Conservation (phyloP, 1,140 invertebrate species). For the Trypoxylus dichotomus region DNA sequence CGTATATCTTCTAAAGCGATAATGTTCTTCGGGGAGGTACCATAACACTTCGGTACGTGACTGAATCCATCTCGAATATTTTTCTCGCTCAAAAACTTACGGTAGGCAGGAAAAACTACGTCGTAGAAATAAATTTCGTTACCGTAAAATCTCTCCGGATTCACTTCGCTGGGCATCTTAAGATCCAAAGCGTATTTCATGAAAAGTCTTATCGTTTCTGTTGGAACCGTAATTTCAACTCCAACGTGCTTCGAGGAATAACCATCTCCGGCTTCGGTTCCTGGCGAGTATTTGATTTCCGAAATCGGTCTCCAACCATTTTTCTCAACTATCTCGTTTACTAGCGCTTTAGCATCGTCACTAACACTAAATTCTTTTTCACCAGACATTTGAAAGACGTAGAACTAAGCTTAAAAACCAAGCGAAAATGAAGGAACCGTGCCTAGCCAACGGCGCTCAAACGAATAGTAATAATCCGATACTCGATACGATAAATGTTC, state of each 20-base stretch:
- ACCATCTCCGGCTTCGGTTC: background rate
- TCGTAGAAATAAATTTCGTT: constrained; percentile 9
- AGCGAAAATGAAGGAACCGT: too few species aligned
- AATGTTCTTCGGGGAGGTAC: background rate
- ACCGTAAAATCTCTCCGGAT: background rate
- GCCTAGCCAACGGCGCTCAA: too few species aligned
- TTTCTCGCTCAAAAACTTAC: background rate
- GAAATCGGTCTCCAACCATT: background rate
- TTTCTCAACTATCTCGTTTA: background rate
- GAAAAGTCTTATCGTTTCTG: background rate
- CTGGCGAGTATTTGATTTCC: background rate
- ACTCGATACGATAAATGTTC: too few species aligned
- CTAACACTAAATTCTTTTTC: background rate
- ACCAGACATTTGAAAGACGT: background rate
- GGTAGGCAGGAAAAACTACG: background rate
- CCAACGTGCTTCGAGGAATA: background rate
- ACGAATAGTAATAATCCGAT: too few species aligned
- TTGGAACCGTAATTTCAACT: background rate
- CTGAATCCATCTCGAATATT: background rate
- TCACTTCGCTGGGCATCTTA: too few species aligned
- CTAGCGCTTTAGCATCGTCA: background rate
- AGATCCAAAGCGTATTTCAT: background rate
- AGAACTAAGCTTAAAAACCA: too few species aligned
- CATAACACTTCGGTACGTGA: constrained; percentile 39
- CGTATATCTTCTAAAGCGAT: constrained; percentile 57